These are phyloP conservation scores for Anseranas semipalmata DNA, from an alignment of 2,113 vertebrate genomes.

Conservation along the genomic window DNA sequence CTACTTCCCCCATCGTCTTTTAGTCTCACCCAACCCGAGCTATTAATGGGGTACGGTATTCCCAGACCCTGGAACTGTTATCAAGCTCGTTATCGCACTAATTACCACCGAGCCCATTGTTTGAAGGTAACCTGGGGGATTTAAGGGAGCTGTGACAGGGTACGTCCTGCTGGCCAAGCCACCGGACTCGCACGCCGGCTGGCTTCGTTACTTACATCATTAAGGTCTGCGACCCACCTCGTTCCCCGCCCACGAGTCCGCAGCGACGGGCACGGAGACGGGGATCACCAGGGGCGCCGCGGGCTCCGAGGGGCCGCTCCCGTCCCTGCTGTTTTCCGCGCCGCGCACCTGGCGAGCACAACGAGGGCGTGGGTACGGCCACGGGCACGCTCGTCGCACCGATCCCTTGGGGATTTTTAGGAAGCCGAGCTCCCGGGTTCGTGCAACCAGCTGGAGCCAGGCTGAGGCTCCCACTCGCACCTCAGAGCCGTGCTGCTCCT, in stretches of 20 bases:
- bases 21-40: background rate
- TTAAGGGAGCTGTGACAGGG: background rate
- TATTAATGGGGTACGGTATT: background rate
- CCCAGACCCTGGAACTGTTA: too few relatives aligned
- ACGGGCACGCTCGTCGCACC: too few relatives aligned
- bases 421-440: too few relatives aligned
- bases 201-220: too few relatives aligned
- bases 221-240: slow-evolving; percentile 25
- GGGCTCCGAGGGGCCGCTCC: background rate
- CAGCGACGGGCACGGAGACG: slow-evolving; percentile 45
- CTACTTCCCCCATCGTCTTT: background rate
- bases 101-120: too few relatives aligned
- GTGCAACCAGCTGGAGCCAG: too few relatives aligned
- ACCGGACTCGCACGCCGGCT: too few relatives aligned
- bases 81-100: too few relatives aligned
- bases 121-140: background rate
- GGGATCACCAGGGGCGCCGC: slow-evolving; percentile 51
- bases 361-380: too few relatives aligned
- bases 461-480: too few relatives aligned
- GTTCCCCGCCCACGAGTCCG: background rate
- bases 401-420: too few relatives aligned
- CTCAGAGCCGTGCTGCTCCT: slow-evolving; percentile 48
- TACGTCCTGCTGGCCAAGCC: background rate
- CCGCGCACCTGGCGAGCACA: background rate
- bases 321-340: background rate